Conservation (phyloP, 2,888 invertebrate species). For the Dusona sp. region DNA sequence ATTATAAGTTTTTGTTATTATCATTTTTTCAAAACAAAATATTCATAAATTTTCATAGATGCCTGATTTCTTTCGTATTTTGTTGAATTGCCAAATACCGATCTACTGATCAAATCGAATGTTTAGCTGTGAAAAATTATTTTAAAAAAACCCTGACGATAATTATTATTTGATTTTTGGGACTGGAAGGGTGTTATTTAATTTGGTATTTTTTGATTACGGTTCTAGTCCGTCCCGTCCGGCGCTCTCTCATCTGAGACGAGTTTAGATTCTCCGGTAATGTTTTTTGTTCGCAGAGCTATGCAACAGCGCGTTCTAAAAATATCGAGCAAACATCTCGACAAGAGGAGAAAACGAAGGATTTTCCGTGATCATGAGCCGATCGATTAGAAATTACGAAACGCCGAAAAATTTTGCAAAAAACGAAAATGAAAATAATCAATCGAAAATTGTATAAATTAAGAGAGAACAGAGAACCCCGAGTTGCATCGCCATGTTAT, state of each 20-base stretch:
- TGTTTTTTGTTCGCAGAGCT: constrained; percentile 41
- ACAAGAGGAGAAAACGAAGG: constrained; percentile 33
- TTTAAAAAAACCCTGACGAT: neutral
- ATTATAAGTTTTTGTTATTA: too few relatives aligned
- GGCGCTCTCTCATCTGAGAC: constrained; percentile 15
- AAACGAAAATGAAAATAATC: neutral
- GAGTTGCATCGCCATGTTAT: constrained; percentile 6
- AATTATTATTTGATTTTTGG: neutral
- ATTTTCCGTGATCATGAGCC: constrained; percentile 3
- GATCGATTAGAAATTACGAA: constrained; percentile 24
- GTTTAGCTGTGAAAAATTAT: neutral
- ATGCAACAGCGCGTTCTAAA: constrained; percentile 58
- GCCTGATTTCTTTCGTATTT: neutral
- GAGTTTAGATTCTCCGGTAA: constrained; percentile 50
- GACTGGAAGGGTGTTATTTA: neutral
- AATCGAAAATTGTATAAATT: neutral
- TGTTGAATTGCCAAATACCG: neutral
- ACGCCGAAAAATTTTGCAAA: neutral
- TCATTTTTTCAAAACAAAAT: neutral
- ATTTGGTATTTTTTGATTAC: neutral
- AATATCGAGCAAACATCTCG: constrained; percentile 48
- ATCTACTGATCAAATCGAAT: neutral
- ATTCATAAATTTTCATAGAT: neutral
- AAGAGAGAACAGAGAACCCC: neutral
- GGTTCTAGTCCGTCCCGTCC: neutral